Percentiles rank a stretch among this genome's conserved stretches.
Conservation (phyloP, 2,797 vertebrate species). For the Sebastes nivosus region DNA sequence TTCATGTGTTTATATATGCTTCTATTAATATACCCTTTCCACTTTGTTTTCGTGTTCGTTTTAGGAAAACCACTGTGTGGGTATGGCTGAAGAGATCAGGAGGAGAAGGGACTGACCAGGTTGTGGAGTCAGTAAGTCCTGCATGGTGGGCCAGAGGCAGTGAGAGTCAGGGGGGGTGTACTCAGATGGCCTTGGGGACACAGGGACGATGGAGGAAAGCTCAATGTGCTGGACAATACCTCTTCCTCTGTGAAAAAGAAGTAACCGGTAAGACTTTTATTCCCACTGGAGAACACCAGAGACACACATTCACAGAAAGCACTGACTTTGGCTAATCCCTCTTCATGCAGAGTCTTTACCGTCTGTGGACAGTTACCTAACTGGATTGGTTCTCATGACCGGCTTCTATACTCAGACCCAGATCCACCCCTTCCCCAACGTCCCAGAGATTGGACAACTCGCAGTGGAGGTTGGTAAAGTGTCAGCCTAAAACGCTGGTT, state of each 20-base stretch:
- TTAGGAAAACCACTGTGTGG: constrained; percentile 67
- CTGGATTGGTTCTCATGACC: constrained; percentile 79
- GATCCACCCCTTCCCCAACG: constrained; percentile 33
- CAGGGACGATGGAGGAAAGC: constrained; percentile 57
- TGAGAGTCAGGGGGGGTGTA: constrained; percentile 47
- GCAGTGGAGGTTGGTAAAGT: constrained; percentile 75
- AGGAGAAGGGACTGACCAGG: background rate
- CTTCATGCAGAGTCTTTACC: constrained; percentile 71
- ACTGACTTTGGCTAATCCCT: background rate
- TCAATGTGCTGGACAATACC: constrained; percentile 55
- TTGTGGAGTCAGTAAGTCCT: constrained; percentile 2
- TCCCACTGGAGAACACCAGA: background rate
- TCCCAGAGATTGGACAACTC: constrained; percentile 59
- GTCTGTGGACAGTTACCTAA: constrained; percentile 70
- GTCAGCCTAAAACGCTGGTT: background rate
- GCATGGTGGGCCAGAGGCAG: constrained; percentile 5
- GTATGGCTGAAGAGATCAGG: constrained; percentile 68
- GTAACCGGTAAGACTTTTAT: constrained; percentile 60
- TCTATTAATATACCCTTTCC: background rate
- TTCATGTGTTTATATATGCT: background rate
- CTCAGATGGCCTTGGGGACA: constrained; percentile 70
- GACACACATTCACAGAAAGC: no score
- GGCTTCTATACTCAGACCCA: constrained; percentile 55
- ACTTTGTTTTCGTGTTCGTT: background rate
- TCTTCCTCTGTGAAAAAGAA: constrained; percentile 77